Conservation (phyloP, 2,113 vertebrate genomes). For the Spea bombifrons region DNA sequence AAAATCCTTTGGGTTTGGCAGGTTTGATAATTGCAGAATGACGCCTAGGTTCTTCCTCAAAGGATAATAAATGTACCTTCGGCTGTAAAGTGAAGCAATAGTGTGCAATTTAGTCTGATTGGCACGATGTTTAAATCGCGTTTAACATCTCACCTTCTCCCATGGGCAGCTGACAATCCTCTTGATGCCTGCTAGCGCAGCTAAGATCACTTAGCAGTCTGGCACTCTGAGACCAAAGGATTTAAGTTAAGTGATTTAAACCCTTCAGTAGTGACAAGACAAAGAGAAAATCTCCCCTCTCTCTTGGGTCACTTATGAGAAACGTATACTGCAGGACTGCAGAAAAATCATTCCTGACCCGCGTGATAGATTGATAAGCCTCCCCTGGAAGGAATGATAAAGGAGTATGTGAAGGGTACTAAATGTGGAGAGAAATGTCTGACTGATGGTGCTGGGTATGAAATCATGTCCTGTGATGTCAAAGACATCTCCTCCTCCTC, state of each 20-base stretch:
- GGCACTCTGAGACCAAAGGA: background rate
- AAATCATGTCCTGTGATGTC: too few relatives aligned
- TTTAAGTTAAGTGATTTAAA: constrained; percentile 4
- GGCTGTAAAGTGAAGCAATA: constrained; percentile 14
- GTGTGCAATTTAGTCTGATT: constrained; percentile 29
- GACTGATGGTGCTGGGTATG: too few relatives aligned
- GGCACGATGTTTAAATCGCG: constrained; percentile 23
- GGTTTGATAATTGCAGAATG: background rate
- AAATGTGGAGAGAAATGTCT: too few relatives aligned
- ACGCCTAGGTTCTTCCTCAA: background rate
- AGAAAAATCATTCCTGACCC: too few relatives aligned
- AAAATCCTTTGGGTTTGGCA: too few relatives aligned
- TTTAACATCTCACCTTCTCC: constrained; percentile 26
- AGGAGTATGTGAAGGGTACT: too few relatives aligned
- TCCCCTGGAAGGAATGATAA: too few relatives aligned
- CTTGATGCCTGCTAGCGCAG: constrained; percentile 1
- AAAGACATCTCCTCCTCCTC: too few relatives aligned
- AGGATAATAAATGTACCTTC: constrained; percentile 5
- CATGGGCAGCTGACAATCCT: constrained; percentile 21
- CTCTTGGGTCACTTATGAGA: too few relatives aligned
- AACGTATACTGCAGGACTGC: too few relatives aligned
- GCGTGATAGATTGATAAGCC: too few relatives aligned
- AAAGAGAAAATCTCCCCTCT: too few relatives aligned
- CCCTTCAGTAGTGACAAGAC: background rate
- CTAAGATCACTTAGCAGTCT: constrained; percentile 6